These are phyloP conservation scores for Lates calcarifer DNA, from an alignment of 2,113 vertebrate species.

Conservation along the genomic window DNA sequence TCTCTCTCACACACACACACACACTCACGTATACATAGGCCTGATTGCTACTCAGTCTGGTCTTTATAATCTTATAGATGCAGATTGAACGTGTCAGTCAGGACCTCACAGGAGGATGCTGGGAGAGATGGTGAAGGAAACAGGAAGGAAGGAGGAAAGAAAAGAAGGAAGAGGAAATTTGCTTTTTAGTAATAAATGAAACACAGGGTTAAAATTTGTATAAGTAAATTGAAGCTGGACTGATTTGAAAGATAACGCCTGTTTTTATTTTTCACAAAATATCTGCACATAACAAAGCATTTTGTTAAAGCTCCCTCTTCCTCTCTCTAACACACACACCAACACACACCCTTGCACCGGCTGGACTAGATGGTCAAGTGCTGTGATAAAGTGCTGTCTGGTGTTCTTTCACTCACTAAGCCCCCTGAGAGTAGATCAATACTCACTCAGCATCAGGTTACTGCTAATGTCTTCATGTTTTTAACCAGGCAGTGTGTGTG, in stretches of 20 bases:
- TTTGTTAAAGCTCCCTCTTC: conserved; percentile 10
- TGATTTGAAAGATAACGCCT: neutral
- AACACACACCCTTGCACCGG: conserved; percentile 32
- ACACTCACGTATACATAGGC: conserved; percentile 21
- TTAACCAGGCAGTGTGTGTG: conserved; percentile 87
- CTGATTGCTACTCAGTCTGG: conserved; percentile 73
- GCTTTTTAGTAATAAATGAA: conserved; percentile 13
- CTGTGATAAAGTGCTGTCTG: conserved; percentile 81
- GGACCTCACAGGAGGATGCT: conserved; percentile 76
- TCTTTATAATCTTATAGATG: conserved; percentile 67
- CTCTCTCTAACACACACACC: conserved; percentile 27
- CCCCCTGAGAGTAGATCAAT: conserved; percentile 81
- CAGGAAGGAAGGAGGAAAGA: neutral
- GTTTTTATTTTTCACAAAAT: neutral
- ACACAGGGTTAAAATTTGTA: neutral
- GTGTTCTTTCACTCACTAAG: conserved; percentile 78
- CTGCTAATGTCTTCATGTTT: conserved; percentile 89
- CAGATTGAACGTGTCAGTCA: conserved; percentile 74
- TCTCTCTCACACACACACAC: too few relatives aligned
- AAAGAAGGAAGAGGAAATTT: conserved; percentile 13
- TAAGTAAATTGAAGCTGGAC: neutral
- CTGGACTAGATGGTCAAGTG: conserved; percentile 74
- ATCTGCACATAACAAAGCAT: neutral
- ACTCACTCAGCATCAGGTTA: conserved; percentile 87
- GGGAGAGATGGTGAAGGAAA: conserved; percentile 7